Evolutionary conservation across 2,113 vertebrate genomes (phyloP), one percentile per base, ranked within the genome.

Genomic region (Peromyscus maniculatus): DNA sequence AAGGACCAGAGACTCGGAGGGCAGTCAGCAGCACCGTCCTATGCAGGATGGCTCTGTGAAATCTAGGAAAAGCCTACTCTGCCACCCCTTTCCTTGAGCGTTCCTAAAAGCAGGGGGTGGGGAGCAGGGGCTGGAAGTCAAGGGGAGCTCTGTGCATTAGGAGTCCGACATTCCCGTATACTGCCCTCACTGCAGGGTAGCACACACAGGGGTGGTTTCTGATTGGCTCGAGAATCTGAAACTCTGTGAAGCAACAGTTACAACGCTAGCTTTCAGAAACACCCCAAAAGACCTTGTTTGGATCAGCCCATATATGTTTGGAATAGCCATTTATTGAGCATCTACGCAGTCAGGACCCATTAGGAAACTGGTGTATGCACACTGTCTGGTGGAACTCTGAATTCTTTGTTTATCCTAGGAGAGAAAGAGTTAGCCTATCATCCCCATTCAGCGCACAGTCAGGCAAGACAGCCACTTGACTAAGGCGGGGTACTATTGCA

Each of bases 361-460:
- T 39, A 28, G 24, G 62, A 49, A 64, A 10, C 77, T 55, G 46
- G 1, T 62, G 13, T 21, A 6, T 52, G 26, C 4, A 1, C 7
- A 1, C 62, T 9, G 4, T 17, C 69, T 52, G 31, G 0, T 22
- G 2, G 1, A 19, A 55, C 19, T 91, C 71, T 67, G 31, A 2
- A 0, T 1, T 17, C 10, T 33, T 66, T 17, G 39, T 52, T 28
- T 39, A 7, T 82, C 74, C 64, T 75, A 19, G 9, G 66, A 77
- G 24, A 15, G 43, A 17, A 55, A 55, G 33, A 17, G 17, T 6
- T 10, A 13, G 49, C 52, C 12, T 71, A 22, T 55, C 78, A 12
- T n/a, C n/a, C 46, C 36, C 36, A 3, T 0, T 5, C 9, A 1
- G 4, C 4, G 79, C 39, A 52, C 22, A n/a, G 0, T 49, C 6